Conservation (phyloP, 2,888 invertebrate genomes). For the Brenthis ino region DNA sequence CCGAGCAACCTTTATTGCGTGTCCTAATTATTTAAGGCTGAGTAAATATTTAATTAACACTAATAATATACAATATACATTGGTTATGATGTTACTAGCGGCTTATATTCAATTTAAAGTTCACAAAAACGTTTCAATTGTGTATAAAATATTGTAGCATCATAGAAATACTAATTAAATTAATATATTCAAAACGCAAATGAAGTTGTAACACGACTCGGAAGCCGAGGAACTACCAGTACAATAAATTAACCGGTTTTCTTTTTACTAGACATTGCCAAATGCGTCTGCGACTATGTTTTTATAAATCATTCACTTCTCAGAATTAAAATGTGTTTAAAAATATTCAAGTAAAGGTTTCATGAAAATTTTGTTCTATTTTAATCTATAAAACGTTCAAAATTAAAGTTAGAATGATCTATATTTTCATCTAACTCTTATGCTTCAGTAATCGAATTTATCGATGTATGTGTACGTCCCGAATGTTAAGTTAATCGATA, state of each 20-base stretch:
- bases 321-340: not conserved
- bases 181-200: constrained; percentile 26
- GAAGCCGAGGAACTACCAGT: constrained; percentile 38
- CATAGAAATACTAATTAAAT: constrained; percentile 17
- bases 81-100: not conserved
- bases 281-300: constrained; percentile 33
- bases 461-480: no score
- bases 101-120: not conserved
- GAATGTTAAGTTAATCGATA: no score
- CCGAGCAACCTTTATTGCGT: not conserved
- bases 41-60: constrained; percentile 7
- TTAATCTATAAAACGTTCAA: no score
- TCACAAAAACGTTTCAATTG: not conserved
- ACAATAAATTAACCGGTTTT: constrained; percentile 43
- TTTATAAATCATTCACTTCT: constrained; percentile 15
- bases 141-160: not conserved
- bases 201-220: constrained; percentile 31
- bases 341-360: not conserved
- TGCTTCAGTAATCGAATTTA: no score
- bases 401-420: no score
- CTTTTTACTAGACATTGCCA: constrained; percentile 44
- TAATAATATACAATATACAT: not conserved
- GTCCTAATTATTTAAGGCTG: constrained; percentile 8
- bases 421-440: no score
- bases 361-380: no score